Conservation (phyloP, 2,888 invertebrate species). For the Clivina fossor region DNA sequence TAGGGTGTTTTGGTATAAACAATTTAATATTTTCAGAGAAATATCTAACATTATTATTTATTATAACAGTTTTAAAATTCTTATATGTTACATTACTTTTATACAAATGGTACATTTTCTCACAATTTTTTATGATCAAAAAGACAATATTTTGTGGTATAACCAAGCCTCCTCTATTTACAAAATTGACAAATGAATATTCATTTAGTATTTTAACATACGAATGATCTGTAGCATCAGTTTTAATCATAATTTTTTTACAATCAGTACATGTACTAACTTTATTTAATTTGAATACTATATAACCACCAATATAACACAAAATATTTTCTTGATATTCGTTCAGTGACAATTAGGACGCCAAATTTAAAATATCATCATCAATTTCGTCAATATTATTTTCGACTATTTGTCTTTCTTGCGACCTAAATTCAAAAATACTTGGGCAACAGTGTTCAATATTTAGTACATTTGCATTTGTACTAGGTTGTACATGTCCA, state of each 20-base stretch:
- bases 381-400: neutral
- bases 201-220: neutral
- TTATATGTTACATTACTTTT: too few species aligned
- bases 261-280: neutral
- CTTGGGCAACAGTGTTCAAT: neutral
- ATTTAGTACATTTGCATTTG: neutral
- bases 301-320: neutral
- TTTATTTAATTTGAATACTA: neutral
- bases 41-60: neutral
- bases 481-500: neutral
- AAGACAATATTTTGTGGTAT: neutral
- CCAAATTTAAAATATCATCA: neutral
- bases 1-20: neutral
- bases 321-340: conserved; percentile 1
- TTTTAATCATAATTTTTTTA: neutral
- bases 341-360: neutral
- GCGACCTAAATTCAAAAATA: conserved; percentile 8
- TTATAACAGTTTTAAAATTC: too few species aligned
- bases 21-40: neutral
- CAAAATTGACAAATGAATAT: neutral
- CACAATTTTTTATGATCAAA: neutral
- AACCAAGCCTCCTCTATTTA: conserved; percentile 1
- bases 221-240: neutral
- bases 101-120: neutral
- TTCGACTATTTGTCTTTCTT: neutral